Conservation (phyloP, 2,888 invertebrate species). For the Pycnomerus fuliginosus region DNA sequence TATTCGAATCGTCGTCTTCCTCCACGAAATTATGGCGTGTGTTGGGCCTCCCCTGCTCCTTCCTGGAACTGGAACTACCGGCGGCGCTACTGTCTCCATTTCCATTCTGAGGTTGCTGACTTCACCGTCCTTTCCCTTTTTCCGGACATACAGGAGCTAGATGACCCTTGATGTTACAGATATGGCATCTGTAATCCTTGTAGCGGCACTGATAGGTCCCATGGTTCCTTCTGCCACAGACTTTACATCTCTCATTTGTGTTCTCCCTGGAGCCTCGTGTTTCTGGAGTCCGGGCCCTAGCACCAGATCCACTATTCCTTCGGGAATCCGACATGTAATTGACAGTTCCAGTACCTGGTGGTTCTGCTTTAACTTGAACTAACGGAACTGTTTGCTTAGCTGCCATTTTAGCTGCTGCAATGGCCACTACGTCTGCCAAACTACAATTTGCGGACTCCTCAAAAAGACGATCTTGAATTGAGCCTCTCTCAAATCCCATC, state of each 20-base stretch:
- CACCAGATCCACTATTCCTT: background rate
- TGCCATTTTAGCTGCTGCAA: background rate
- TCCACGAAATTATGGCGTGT: no score
- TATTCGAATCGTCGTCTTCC: background rate
- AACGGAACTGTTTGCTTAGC: background rate
- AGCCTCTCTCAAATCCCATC: constrained; percentile 10
- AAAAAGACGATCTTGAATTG: constrained; percentile 6
- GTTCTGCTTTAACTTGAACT: background rate
- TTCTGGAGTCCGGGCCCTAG: background rate
- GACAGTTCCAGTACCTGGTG: background rate
- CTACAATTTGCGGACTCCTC: constrained; percentile 1
- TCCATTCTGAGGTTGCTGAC: background rate
- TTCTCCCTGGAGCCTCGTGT: background rate
- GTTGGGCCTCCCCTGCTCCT: no score
- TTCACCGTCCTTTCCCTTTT: constrained; percentile 1
- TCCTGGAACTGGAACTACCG: background rate
- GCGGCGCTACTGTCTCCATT: constrained; percentile 3
- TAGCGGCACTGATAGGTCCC: constrained; percentile 4
- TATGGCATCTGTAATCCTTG: constrained; percentile 12
- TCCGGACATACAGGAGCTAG: constrained; percentile 8
- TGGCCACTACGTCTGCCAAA: background rate
- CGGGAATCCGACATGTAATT: no score
- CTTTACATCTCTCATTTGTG: background rate
- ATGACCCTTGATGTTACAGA: constrained; percentile 9
- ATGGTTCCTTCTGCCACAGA: constrained; percentile 9